These are phyloP conservation scores for Stomorhina lunata DNA, from an alignment of 2,888 invertebrate species.

Conservation along the genomic window DNA sequence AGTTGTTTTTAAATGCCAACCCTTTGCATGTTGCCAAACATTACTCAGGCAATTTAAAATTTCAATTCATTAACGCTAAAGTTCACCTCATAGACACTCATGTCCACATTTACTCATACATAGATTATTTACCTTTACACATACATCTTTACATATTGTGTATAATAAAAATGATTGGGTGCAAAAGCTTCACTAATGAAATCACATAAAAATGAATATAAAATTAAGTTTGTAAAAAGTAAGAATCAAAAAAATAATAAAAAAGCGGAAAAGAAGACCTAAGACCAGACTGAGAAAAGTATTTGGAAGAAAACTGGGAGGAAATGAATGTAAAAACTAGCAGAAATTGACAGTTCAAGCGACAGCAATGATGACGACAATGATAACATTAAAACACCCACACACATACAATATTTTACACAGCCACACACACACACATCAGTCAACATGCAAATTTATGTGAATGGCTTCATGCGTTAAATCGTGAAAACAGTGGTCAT, in stretches of 20 bases:
- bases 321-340: background rate
- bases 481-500: background rate
- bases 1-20: slow-evolving; percentile 47
- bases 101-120: background rate
- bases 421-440: background rate
- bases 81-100: background rate
- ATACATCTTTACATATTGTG: background rate
- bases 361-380: slow-evolving; percentile 17
- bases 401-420: background rate
- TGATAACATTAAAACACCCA: slow-evolving; percentile 20
- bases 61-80: slow-evolving; percentile 53
- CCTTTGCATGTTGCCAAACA: slow-evolving; percentile 53
- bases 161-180: background rate
- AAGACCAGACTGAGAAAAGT: background rate
- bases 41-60: slow-evolving; percentile 45
- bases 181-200: background rate
- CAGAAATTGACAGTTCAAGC: slow-evolving; percentile 29
- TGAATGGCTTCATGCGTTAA: slow-evolving; percentile 3
- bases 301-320: background rate
- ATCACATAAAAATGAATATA: slow-evolving; percentile 48
- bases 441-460: slow-evolving; percentile 8
- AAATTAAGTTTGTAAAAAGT: slow-evolving; percentile 20
- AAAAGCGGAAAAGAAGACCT: background rate
- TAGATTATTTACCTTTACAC: background rate
- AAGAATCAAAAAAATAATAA: background rate